A percentile compares a stretch with the other conserved stretches of the same genome.
Evolutionary conservation across 2,113 vertebrate species (phyloP).

Genomic region (Rhynchomys soricoides): DNA sequence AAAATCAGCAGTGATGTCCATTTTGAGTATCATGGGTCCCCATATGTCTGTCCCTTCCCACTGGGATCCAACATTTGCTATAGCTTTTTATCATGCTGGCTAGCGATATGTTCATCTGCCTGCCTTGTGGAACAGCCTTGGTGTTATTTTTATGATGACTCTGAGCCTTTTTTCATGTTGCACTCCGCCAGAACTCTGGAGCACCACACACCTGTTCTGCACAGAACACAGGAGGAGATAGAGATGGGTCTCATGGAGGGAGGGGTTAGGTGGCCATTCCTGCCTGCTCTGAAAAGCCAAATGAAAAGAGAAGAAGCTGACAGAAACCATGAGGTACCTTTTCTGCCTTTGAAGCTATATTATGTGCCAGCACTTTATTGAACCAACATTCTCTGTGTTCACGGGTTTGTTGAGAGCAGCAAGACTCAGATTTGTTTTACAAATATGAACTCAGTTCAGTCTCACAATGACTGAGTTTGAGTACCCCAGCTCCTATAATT

Average conservation of each 20-base stretch:
- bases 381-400: not conserved
- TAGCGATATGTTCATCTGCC: constrained; percentile 66
- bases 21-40: constrained; percentile 9
- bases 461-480: not conserved
- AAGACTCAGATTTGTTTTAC: not conserved
- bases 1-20: constrained; percentile 23
- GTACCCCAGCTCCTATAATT: too few species aligned
- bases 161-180: constrained; percentile 63
- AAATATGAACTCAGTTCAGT: not conserved
- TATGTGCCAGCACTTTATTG: not conserved
- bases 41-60: constrained; percentile 65
- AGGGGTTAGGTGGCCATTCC: not conserved
- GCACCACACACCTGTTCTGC: constrained; percentile 58
- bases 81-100: constrained; percentile 60
- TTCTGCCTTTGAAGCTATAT: not conserved
- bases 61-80: constrained; percentile 66
- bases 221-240: not conserved
- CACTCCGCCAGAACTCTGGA: constrained; percentile 24
- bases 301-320: not conserved
- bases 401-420: not conserved
- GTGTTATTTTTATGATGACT: constrained; percentile 75
- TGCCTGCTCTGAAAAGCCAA: not conserved
- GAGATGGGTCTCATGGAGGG: not conserved
- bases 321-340: not conserved
- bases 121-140: constrained; percentile 52